These are phyloP conservation scores for Sigmodon hispidus DNA, from an alignment of 2,113 vertebrate species.

Conservation along the genomic window DNA sequence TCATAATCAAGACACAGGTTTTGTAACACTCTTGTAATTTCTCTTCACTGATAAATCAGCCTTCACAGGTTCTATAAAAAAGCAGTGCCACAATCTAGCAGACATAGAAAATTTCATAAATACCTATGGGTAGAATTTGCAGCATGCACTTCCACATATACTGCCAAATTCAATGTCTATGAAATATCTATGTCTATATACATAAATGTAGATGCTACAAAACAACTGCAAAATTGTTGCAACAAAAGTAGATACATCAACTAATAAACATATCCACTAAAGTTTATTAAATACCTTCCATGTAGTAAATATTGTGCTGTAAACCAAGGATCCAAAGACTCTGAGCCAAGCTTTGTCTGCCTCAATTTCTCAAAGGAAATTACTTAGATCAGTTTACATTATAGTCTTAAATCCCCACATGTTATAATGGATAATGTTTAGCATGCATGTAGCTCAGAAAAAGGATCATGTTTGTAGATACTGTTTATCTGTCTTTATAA, in stretches of 20 bases:
- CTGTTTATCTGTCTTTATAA: constrained; percentile 70
- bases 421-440: constrained; percentile 53
- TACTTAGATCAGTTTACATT: constrained; percentile 53
- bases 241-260: not conserved
- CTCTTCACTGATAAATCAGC: not conserved
- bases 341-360: not conserved
- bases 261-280: not conserved
- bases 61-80: not conserved
- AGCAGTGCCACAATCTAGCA: not conserved
- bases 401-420: constrained; percentile 48
- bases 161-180: not conserved
- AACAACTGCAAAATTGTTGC: not conserved
- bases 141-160: not conserved
- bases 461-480: constrained; percentile 56
- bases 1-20: constrained; percentile 21
- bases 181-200: not conserved
- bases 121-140: not conserved
- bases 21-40: constrained; percentile 20
- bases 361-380: not conserved
- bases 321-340: not conserved
- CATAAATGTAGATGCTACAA: not conserved
- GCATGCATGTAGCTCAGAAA: constrained; percentile 23
- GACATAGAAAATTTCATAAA: not conserved
- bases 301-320: not conserved
- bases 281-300: not conserved